Evolutionary conservation across 2,888 invertebrate species (phyloP).

Genomic region (Octodonta nipae): DNA sequence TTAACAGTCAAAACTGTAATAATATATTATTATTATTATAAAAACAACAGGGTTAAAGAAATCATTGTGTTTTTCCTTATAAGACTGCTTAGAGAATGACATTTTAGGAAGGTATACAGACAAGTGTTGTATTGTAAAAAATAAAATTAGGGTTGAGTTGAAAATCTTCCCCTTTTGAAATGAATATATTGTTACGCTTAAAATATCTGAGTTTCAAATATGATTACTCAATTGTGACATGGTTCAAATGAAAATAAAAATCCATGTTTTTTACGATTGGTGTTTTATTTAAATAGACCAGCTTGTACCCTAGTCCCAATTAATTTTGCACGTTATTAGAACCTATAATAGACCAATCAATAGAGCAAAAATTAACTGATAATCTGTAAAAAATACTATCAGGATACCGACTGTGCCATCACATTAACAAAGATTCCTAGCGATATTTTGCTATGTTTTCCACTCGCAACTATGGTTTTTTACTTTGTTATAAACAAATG

Average conservation of each 20-base stretch:
- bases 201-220: constrained; percentile 31
- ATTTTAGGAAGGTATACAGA: constrained; percentile 30
- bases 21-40: too few species aligned
- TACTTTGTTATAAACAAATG: too few species aligned
- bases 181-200: constrained; percentile 31
- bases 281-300: not conserved
- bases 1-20: too few species aligned
- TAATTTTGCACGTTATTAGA: too few species aligned
- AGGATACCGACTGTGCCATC: too few species aligned
- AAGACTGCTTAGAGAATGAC: constrained; percentile 34
- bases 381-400: too few species aligned
- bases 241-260: constrained; percentile 29
- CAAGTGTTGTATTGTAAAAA: constrained; percentile 21
- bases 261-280: constrained; percentile 33
- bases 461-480: too few species aligned
- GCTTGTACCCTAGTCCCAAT: too few species aligned
- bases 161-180: constrained; percentile 17
- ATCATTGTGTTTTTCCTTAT: constrained; percentile 27
- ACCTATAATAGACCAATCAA: too few species aligned
- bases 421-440: too few species aligned
- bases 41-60: constrained; percentile 34
- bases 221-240: constrained; percentile 36
- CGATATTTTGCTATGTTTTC: too few species aligned
- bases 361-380: too few species aligned
- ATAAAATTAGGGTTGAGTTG: constrained; percentile 7